Base-by-base conservation (phyloP, 2,797 vertebrate species). In the Sciurus vulgaris region DNA sequence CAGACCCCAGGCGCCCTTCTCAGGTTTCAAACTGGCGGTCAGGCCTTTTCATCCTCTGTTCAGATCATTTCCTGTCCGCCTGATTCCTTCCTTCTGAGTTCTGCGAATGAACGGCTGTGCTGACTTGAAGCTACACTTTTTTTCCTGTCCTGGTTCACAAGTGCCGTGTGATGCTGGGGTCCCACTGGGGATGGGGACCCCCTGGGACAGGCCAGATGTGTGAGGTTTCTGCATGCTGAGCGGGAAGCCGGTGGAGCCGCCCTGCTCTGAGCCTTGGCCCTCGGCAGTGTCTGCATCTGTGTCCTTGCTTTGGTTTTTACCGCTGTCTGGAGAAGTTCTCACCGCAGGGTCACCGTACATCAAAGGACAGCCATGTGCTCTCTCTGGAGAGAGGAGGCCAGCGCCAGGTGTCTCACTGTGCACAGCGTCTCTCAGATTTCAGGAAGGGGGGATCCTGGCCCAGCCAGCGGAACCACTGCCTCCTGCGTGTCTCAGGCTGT, bases 21-120 rank as follows among this genome's bases (percentile, higher is more conserved):
- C 89, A 3, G 6, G 84, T 94, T 94, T 97, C 96, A 86, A 83
- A 83, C 26, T 30, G 38, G 38, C 87, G 0, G 26, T 65, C 59
- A 28, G 77, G 54, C 73, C 67, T 56, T 87, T 86, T 81, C 8
- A 89, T 93, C 86, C 90, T 65, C 5, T 8, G 54, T 93, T 95
- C 61, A 83, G 88, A 65, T 44, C 77, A 51, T n/a, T 69, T 89
- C 97, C 95, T 86, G 91, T 47, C 73, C 0, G 4, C 94, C 30
- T 86, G 78, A 93, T 94, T 70, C 73, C 82, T 93, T 96, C 95
- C 96, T 95, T 54, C 17, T 82, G 92, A 20, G 86, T 83, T 82
- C 85, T 70, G 35, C 11, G 20, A 54, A 41, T 15, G 20, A 47
- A n/a, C 15, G 63, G 77, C 44, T 22, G 61, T 2, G 2, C 41